Base-by-base conservation (phyloP, 2,888 invertebrate genomes). In the Empis livida region DNA sequence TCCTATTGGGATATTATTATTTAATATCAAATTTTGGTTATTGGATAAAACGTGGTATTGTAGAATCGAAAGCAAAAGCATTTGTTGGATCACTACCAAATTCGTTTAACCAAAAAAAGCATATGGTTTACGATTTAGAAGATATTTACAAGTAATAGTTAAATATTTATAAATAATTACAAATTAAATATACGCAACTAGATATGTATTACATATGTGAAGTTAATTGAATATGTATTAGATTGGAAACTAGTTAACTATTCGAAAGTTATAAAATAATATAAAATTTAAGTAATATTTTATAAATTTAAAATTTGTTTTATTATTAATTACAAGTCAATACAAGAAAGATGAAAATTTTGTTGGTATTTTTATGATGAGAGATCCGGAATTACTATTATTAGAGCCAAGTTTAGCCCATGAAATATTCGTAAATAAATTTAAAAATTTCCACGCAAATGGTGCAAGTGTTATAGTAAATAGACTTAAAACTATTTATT, bases 131-230 rank as follows among this genome's bases (percentile, higher is more conserved):
- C 46, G 67, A 70, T 48, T 20, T 68, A 0, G 53, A 64, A 44
- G 57, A 64, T 5, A 62, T 71, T 14, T 72, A 72, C 54, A 55
- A 58, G 72, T 72, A 54, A 52, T n/a, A n/a, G n/a, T n/a, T n/a
- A n/a, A n/a, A n/a, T n/a, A n/a, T n/a, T n/a, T n/a, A 47, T 43
- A 13, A 20, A 20, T 20, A 5, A 20, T 20, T n/a, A n/a, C n/a
- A n/a, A n/a, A n/a, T n/a, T n/a, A n/a, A n/a, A n/a, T n/a, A n/a
- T n/a, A n/a, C n/a, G n/a, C n/a, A n/a, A n/a, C n/a, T n/a, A n/a
- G n/a, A n/a, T n/a, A n/a, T n/a, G n/a, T n/a, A n/a, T n/a, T n/a
- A n/a, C n/a, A n/a, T n/a, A n/a, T n/a, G n/a, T n/a, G n/a, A n/a
- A n/a, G n/a, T n/a, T n/a, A n/a, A n/a, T n/a, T n/a, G n/a, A n/a